These are phyloP conservation scores for Lasiurus cinereus DNA, from an alignment of 2,113 vertebrate genomes.

Conservation along the genomic window DNA sequence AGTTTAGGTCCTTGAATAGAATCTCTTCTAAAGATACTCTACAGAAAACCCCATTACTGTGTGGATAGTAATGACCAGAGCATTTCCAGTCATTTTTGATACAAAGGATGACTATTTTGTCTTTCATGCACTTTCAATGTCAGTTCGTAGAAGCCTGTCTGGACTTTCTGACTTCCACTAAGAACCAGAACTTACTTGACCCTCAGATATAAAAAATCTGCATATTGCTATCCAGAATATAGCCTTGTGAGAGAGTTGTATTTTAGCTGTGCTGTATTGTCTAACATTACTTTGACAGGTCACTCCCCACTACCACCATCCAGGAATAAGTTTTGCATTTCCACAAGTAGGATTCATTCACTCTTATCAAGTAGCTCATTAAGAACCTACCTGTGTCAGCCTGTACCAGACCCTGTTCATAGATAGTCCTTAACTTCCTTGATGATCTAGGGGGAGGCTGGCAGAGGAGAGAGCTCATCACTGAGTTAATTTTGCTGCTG, in stretches of 20 bases:
- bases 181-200: neutral
- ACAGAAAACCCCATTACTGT: neutral
- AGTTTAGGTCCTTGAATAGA: neutral
- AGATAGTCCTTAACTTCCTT: neutral
- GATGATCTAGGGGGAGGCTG: neutral
- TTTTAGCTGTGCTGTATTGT: neutral
- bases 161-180: neutral
- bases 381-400: neutral
- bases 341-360: neutral
- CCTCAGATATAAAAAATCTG: neutral
- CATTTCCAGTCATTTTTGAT: neutral
- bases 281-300: neutral
- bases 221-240: neutral
- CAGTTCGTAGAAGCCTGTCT: neutral
- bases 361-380: constrained; percentile 3
- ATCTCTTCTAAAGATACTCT: neutral
- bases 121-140: neutral
- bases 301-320: no score
- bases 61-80: neutral
- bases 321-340: neutral
- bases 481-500: neutral
- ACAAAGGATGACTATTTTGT: neutral
- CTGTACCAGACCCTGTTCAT: neutral
- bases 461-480: neutral
- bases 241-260: neutral